These are phyloP conservation scores for Drosophila quasianomalipes DNA, from an alignment of 2,888 invertebrate species.

Conservation along the genomic window DNA sequence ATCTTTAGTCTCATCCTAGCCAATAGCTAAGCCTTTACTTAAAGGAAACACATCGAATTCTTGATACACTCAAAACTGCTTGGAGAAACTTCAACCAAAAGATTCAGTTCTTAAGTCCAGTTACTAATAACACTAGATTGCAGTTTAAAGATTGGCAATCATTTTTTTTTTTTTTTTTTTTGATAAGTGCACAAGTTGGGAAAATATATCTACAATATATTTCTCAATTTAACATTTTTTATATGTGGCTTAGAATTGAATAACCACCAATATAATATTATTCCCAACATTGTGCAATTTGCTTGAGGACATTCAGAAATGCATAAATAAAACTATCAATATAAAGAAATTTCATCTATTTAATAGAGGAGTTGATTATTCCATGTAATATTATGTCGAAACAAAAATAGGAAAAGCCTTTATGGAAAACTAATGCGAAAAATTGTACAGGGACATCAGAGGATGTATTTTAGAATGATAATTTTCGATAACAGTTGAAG, in stretches of 20 bases:
- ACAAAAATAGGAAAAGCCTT: neutral
- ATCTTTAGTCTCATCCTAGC: slow-evolving; percentile 21
- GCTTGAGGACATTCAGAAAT: neutral
- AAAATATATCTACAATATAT: neutral
- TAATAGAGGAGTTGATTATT: neutral
- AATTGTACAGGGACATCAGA: neutral
- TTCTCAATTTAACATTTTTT: neutral
- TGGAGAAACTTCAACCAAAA: neutral
- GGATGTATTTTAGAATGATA: neutral
- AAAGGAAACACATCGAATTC: neutral
- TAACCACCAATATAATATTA: neutral
- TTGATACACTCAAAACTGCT: slow-evolving; percentile 17
- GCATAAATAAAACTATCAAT: neutral
- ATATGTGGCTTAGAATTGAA: neutral
- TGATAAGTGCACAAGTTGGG: neutral
- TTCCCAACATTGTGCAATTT: neutral
- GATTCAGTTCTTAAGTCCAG: neutral
- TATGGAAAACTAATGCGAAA: neutral
- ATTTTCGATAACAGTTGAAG: neutral
- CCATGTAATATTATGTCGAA: no score
- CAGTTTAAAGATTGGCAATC: neutral
- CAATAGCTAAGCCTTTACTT: neutral
- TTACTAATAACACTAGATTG: neutral
- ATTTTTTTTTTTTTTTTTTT: neutral
- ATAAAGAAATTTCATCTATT: neutral